Evolutionary conservation across 2,888 invertebrate genomes (phyloP).

Genomic region (Diadegma fenestrale): DNA sequence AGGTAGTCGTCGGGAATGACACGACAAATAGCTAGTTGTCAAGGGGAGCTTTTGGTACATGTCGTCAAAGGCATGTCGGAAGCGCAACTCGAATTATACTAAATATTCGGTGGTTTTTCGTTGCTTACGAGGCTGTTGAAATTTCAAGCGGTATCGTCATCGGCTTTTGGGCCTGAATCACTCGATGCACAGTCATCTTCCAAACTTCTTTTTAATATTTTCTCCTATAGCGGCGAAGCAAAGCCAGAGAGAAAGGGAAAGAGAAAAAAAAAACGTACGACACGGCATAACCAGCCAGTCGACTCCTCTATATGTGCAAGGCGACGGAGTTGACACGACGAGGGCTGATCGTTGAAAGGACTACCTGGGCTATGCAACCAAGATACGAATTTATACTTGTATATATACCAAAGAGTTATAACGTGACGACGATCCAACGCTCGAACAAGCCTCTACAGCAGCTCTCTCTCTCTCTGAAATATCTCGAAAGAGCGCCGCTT

Average conservation of each 20-base stretch:
- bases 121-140: constrained; percentile 48
- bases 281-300: constrained; percentile 68
- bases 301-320: constrained; percentile 76
- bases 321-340: constrained; percentile 77
- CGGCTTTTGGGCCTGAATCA: constrained; percentile 74
- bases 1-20: constrained; percentile 50
- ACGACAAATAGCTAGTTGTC: constrained; percentile 53
- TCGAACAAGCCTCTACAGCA: constrained; percentile 38
- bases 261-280: constrained; percentile 10
- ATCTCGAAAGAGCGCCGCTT: constrained; percentile 49
- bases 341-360: constrained; percentile 73
- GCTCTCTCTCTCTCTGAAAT: constrained; percentile 54
- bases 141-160: constrained; percentile 49
- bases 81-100: constrained; percentile 62
- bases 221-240: constrained; percentile 32
- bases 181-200: constrained; percentile 80
- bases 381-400: constrained; percentile 30
- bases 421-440: constrained; percentile 36
- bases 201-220: constrained; percentile 83
- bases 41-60: constrained; percentile 40
- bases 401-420: constrained; percentile 50
- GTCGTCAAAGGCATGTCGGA: constrained; percentile 54
- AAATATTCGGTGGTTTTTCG: constrained; percentile 51
- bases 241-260: background rate
- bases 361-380: constrained; percentile 54